Percentiles rank a stretch among this genome's conserved stretches.
Conservation (phyloP, 2,797 vertebrate genomes). For the Masticophis lateralis region DNA sequence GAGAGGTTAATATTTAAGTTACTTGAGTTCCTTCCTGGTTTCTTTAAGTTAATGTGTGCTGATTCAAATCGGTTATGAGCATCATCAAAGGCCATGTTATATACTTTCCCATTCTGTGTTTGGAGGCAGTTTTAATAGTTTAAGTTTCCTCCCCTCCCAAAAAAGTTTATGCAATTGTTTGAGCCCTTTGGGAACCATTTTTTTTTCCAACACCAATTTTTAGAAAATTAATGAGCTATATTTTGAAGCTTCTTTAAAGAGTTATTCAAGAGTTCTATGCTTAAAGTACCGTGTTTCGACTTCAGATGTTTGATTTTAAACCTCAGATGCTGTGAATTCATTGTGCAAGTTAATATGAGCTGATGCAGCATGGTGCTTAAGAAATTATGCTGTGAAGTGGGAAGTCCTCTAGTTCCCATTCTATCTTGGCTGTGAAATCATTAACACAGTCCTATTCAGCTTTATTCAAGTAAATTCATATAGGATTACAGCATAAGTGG, state of each 20-base stretch:
- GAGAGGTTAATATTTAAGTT: conserved; percentile 19
- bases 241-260: not conserved
- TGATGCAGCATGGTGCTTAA: not conserved
- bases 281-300: not conserved
- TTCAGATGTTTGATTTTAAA: not conserved
- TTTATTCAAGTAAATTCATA: not conserved
- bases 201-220: not conserved
- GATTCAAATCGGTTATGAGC: not conserved
- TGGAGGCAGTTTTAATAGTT: not conserved
- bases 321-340: not conserved
- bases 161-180: not conserved
- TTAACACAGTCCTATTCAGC: not conserved
- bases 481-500: not conserved
- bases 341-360: not conserved
- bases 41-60: not conserved
- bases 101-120: not conserved
- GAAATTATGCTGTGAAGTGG: not conserved
- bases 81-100: not conserved
- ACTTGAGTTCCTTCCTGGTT: not conserved
- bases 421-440: not conserved
- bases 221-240: not conserved
- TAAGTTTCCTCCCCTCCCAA: not conserved
- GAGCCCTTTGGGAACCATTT: not conserved
- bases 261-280: not conserved
- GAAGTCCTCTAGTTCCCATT: not conserved